These are phyloP conservation scores for Eutrigla gurnardus DNA, from an alignment of 2,797 vertebrate species.

Conservation along the genomic window DNA sequence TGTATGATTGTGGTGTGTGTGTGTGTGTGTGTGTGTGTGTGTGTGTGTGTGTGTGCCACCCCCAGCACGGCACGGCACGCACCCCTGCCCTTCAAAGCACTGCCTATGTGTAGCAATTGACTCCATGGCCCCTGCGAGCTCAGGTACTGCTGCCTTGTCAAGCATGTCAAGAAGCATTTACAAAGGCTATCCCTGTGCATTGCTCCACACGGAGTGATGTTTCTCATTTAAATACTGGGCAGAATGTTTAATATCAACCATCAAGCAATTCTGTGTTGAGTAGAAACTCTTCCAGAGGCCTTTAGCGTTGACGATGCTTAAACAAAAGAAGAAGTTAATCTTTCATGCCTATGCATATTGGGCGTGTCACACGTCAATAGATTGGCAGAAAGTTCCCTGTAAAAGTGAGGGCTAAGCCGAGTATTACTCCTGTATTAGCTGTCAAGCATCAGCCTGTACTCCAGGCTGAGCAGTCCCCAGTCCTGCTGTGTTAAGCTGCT, in stretches of 20 bases:
- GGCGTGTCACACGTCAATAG: not conserved
- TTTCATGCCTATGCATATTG: not conserved
- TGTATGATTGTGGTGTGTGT: constrained; percentile 37
- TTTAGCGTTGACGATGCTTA: not conserved
- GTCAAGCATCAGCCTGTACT: constrained; percentile 41
- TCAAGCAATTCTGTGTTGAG: not conserved
- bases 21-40: constrained; percentile 15
- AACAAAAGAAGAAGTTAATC: not conserved
- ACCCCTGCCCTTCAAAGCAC: constrained; percentile 70
- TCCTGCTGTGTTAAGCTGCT: constrained; percentile 75
- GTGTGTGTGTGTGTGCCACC: constrained; percentile 41
- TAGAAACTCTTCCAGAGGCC: not conserved
- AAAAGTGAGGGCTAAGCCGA: constrained; percentile 55
- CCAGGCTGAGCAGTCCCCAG: constrained; percentile 37
- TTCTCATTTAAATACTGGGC: constrained; percentile 19
- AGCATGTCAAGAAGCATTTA: constrained; percentile 65
- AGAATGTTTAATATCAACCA: constrained; percentile 8
- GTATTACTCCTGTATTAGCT: constrained; percentile 58
- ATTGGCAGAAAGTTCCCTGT: constrained; percentile 40
- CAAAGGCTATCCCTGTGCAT: constrained; percentile 51
- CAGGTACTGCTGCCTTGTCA: constrained; percentile 69
- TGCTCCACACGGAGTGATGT: constrained; percentile 5
- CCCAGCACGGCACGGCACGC: constrained; percentile 38
- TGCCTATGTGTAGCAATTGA: constrained; percentile 79
- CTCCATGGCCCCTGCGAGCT: constrained; percentile 73